phyloP scores from a whole-genome alignment of 2,113 vertebrate genomes.

The Dendrocopos noguchii region DNA sequence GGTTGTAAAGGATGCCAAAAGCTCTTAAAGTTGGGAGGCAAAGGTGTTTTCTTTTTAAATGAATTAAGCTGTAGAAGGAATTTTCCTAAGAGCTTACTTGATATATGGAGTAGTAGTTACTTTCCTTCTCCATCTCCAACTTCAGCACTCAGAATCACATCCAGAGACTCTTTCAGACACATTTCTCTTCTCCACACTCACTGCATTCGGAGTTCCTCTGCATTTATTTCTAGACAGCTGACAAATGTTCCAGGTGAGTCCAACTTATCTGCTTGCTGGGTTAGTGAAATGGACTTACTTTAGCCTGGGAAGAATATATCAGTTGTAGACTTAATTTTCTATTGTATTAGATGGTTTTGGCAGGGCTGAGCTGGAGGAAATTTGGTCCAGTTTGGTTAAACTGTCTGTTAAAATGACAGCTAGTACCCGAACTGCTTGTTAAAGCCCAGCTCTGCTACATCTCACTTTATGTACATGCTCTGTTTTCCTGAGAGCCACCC shows the following conservation, averaged over 20 bases:
- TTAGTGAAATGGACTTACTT: neutral
- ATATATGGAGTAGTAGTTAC: constrained; percentile 26
- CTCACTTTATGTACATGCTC: accelerated
- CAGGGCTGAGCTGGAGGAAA: neutral
- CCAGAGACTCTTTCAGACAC: neutral
- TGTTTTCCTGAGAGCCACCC: neutral
- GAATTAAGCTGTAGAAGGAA: constrained; percentile 47
- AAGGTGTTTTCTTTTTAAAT: constrained; percentile 60
- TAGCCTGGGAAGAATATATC: neutral
- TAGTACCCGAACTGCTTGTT: neutral
- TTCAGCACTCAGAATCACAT: neutral
- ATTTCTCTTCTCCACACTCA: neutral
- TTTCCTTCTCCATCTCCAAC: constrained; percentile 8
- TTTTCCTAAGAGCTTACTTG: constrained; percentile 48
- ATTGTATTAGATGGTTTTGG: neutral
- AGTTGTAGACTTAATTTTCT: neutral
- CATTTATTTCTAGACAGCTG: neutral
- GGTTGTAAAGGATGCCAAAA: constrained; percentile 39
- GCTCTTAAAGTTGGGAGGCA: constrained; percentile 27
- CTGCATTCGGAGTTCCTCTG: neutral
- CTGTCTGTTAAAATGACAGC: neutral
- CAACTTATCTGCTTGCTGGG: neutral
- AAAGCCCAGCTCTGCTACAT: neutral
- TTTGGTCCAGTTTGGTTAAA: neutral
- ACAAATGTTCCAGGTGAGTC: neutral